Evolutionary conservation across 2,888 invertebrate genomes (phyloP).

Genomic region (Lydus trimaculatus): DNA sequence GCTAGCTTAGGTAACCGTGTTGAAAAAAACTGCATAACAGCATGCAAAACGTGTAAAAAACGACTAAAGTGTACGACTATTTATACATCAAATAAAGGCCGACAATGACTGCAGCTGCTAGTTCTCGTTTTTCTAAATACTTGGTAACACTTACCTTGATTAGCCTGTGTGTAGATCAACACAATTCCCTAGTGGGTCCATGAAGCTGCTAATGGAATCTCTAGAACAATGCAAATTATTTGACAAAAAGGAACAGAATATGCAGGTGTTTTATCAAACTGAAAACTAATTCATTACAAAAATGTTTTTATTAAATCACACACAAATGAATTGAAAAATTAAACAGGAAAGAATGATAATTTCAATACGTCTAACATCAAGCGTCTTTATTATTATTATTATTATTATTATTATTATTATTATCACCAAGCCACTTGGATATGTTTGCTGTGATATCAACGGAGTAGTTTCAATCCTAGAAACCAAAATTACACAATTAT

Average conservation of each 20-base stretch:
- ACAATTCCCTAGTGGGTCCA: no score
- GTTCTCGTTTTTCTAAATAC: no score
- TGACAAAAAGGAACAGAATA: neutral
- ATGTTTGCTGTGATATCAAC: slow-evolving; percentile 12
- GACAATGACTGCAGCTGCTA: no score
- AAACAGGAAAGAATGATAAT: no score
- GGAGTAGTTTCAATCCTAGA: slow-evolving; percentile 28
- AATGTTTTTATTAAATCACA: neutral
- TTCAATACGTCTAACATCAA: neutral
- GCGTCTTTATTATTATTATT: neutral
- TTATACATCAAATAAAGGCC: no score
- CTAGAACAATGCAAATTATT: neutral
- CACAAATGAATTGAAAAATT: neutral
- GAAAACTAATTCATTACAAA: neutral
- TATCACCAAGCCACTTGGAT: neutral
- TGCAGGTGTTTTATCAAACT: neutral
- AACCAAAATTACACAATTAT: slow-evolving; percentile 16
- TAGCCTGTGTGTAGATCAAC: no score
- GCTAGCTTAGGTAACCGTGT: no score
- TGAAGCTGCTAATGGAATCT: no score
- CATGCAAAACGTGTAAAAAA: no score
- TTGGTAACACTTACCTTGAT: no score
- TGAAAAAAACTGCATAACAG: no score
- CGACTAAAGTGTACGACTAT: no score
- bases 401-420: neutral